Base-by-base conservation (phyloP, 2,113 vertebrate species). In the Nannospalax galili region DNA sequence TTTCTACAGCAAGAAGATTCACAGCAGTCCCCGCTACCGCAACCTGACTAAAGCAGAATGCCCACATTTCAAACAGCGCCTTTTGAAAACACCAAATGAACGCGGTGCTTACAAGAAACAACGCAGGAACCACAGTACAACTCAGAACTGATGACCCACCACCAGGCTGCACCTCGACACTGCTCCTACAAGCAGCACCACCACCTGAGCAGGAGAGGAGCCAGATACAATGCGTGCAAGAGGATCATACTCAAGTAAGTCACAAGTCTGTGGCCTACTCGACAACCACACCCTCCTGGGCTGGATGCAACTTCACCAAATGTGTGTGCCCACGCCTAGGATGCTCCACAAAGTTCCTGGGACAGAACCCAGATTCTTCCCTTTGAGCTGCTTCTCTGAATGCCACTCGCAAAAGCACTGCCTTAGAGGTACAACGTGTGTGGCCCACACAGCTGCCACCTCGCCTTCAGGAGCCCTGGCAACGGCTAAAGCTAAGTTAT, bases 271-370 rank as follows among this genome's bases (percentile, higher is more conserved):
- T 37, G n/a, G 2, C 30, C 37, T 42, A 64, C 26, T 20, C 42
- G 12, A 2, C 7, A 64, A 26, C 40, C 56, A 20, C 10, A 5
- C 1, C 1, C 12, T 1, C 3, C 69, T 28, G 10, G 1, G 16
- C 24, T 30, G 37, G 7, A 26, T 19, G 35, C 4, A 48, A 14
- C 11, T 10, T 37, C 72, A 77, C 42, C 58, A 77, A 35, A 26
- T 40, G 24, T 30, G 32, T 30, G 32, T 9, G 52, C 30, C 2
- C 42, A 69, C n/a, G 11, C 65, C 42, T 52, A n/a, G 1, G 42
- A 28, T 4, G 62, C 87, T 89, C 73, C 32, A 14, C 6, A 22
- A 15, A 45, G 7, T 64, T n/a, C 72, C 72, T 22, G 69, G 84
- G 10, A 73, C 5, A 30, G 7, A 4, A 52, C 22, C 2, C 69